phyloP scores from a whole-genome alignment of 2,113 vertebrate genomes.

The Chaetorhynchus papuensis region DNA sequence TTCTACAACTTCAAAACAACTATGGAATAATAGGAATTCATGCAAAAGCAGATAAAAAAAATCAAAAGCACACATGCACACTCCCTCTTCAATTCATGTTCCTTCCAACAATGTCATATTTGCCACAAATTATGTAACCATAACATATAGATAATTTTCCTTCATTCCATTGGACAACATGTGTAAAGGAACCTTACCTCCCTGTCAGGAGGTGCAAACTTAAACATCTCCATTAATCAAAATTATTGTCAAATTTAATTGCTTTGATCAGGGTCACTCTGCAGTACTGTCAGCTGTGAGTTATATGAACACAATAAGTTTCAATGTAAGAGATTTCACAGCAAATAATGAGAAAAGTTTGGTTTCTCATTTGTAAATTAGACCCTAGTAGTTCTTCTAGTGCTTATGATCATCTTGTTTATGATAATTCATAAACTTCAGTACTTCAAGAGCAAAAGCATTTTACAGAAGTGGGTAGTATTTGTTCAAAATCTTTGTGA shows the following conservation, averaged over 20 bases:
- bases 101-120: not conserved
- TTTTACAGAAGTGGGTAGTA: not conserved
- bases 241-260: not conserved
- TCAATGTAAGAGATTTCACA: not conserved
- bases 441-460: not conserved
- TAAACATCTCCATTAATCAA: not conserved
- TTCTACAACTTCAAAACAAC: not conserved
- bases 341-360: not conserved
- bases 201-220: not conserved
- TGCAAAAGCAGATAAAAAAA: not conserved
- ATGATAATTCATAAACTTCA: not conserved
- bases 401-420: not conserved
- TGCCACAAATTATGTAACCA: not conserved
- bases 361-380: not conserved
- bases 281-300: not conserved
- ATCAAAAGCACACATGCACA: accelerated
- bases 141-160: not conserved
- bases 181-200: not conserved
- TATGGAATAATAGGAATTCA: not conserved
- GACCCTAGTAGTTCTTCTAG: not conserved
- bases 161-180: accelerated
- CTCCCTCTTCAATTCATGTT: not conserved
- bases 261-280: not conserved
- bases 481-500: not conserved
- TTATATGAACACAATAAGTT: accelerated